These are phyloP conservation scores for Myopa testacea DNA, from an alignment of 2,888 invertebrate species.

Conservation along the genomic window DNA sequence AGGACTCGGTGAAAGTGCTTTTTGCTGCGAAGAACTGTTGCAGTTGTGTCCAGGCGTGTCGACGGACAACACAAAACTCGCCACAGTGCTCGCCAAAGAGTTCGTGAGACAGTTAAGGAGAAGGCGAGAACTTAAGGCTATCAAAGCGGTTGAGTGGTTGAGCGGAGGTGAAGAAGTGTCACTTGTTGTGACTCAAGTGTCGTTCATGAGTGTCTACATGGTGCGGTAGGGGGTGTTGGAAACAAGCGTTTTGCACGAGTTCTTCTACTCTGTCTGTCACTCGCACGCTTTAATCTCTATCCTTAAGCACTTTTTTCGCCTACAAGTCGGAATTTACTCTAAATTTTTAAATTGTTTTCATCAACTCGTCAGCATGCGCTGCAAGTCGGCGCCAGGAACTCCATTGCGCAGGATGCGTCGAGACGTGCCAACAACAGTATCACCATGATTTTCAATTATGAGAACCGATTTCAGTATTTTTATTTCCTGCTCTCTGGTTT, in stretches of 20 bases:
- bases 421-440: constrained; percentile 27
- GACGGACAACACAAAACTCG: background rate
- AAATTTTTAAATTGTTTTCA: constrained; percentile 30
- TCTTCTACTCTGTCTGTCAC: constrained; percentile 1
- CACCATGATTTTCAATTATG: constrained; percentile 48
- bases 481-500: constrained; percentile 63
- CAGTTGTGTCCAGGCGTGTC: constrained; percentile 29
- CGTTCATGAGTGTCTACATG: constrained; percentile 36
- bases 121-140: background rate
- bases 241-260: constrained; percentile 13
- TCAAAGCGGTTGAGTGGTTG: background rate
- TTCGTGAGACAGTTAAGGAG: background rate
- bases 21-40: constrained; percentile 26
- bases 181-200: constrained; percentile 27
- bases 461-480: constrained; percentile 61
- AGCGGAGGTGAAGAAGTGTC: constrained; percentile 6
- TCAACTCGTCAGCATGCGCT: constrained; percentile 31
- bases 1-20: constrained; percentile 4
- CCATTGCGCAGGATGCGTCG: constrained; percentile 32
- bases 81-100: background rate
- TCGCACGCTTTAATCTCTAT: background rate
- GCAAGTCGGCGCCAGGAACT: constrained; percentile 35
- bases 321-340: background rate
- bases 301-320: background rate
- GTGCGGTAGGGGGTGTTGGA: constrained; percentile 27